phyloP scores from a whole-genome alignment of 2,888 invertebrate genomes.

The Sphaerophoria taeniata region DNA sequence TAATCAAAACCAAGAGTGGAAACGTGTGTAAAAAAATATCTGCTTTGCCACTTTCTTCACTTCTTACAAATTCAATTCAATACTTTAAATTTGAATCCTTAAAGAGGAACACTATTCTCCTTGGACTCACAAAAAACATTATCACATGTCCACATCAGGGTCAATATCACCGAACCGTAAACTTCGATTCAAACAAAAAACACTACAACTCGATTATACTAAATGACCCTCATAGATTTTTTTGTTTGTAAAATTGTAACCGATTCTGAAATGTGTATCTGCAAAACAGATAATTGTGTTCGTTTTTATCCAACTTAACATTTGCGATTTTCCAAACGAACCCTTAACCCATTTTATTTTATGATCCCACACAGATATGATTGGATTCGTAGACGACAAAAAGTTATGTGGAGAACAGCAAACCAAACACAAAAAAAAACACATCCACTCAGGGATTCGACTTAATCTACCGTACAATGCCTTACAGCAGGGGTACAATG shows the following conservation, averaged over 20 bases:
- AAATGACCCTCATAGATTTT: conserved; percentile 2
- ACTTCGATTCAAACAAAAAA: not conserved
- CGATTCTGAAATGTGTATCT: not conserved
- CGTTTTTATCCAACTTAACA: conserved; percentile 36
- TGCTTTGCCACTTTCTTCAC: too few species aligned
- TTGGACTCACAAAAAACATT: not conserved
- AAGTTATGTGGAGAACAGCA: conserved; percentile 35
- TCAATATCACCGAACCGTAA: not conserved
- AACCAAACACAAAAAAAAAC: conserved; percentile 7
- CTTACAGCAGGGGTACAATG: conserved; percentile 29
- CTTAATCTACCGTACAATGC: conserved; percentile 48
- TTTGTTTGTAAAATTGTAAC: not conserved
- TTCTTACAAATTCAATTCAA: too few species aligned
- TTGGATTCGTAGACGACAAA: conserved; percentile 49
- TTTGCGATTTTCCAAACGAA: conserved; percentile 43
- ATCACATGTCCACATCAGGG: not conserved
- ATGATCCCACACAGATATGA: conserved; percentile 47
- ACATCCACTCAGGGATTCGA: conserved; percentile 49
- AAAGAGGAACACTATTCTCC: too few species aligned
- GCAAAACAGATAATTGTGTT: conserved; percentile 28
- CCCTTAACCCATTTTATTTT: conserved; percentile 56
- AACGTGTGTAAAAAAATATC: too few species aligned
- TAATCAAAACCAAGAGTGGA: too few species aligned
- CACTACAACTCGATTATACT: not conserved
- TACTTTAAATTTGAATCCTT: too few species aligned